Base-by-base conservation (phyloP, 2,888 invertebrate species). In the Drosophila engyochracea region DNA sequence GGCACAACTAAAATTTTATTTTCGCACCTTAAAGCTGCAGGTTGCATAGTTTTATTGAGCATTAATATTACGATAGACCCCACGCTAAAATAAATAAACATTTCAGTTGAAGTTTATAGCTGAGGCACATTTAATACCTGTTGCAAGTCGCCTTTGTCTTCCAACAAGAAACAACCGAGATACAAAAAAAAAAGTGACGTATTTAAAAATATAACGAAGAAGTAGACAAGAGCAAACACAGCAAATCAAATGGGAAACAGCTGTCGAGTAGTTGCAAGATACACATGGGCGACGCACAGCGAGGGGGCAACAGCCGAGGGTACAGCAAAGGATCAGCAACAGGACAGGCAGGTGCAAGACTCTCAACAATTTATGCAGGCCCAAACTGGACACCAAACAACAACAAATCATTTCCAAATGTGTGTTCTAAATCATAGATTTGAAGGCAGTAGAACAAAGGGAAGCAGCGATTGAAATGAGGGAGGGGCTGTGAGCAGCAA, bases 331-430 rank as follows among this genome's bases (percentile, higher is more conserved):
- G 72, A 78, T 81, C 81, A 59, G 58, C 47, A 33, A 35, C 58
- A 66, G 58, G 62, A 70, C 76, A 74, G 72, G 82, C 84, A 84
- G 84, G 85, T 85, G 84, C 81, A 85, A 74, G 66, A 73, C 62
- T 65, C 39, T 58, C 39, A 51, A 55, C 54, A 82, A 78, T 81
- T 76, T 85, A 78, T 85, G 76, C 83, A 75, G 81, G 76, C 72
- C 52, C 68, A 73, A 71, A 67, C 82, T 71, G 79, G 79, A 70
- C 70, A 76, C 52, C 54, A 65, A 63, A 70, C 58, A 66, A 67
- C 47, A 16, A 16, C 47, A 25, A 47, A 47, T 25, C 16, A 62
- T 54, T 51, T 52, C 44, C 31, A 51, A 57, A 28, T 57, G 30
- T 47, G 39, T 55, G 69, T 69, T 66, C 66, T 53, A 79, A 79